phyloP scores from a whole-genome alignment of 2,888 invertebrate species.

The Macrophya alboannulata region DNA sequence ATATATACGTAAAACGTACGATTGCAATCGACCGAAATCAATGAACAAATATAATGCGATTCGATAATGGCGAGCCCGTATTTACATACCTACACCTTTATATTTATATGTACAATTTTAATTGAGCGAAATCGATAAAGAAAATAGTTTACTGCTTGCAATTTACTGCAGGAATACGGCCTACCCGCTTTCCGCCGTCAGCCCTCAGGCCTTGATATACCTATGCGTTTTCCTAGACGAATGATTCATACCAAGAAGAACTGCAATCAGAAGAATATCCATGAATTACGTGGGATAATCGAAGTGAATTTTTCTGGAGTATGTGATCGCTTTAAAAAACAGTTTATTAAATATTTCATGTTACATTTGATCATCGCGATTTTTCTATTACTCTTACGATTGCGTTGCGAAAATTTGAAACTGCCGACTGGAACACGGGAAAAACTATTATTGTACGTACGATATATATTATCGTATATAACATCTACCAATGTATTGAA shows the following conservation, averaged over 20 bases:
- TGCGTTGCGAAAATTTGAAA: background rate
- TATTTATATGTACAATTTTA: background rate
- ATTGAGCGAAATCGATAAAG: conserved; percentile 1
- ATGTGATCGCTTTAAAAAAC: background rate
- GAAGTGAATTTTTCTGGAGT: no score
- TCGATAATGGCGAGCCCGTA: conserved; percentile 5
- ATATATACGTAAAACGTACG: background rate
- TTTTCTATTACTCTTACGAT: background rate
- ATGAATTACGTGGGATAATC: no score
- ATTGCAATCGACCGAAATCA: background rate
- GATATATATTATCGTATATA: background rate
- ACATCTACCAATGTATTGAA: background rate
- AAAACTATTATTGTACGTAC: background rate
- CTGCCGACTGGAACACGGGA: background rate
- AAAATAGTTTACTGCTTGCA: background rate
- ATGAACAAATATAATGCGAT: background rate
- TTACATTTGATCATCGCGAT: background rate
- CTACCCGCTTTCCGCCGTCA: no score
- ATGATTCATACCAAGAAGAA: no score
- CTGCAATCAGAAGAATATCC: no score
- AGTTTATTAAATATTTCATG: background rate
- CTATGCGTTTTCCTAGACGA: no score
- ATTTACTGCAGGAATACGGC: background rate
- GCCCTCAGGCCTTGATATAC: no score
- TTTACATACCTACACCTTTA: background rate